These are phyloP conservation scores for Syngnathus scovelli DNA, from an alignment of 2,113 vertebrate species.

Conservation along the genomic window DNA sequence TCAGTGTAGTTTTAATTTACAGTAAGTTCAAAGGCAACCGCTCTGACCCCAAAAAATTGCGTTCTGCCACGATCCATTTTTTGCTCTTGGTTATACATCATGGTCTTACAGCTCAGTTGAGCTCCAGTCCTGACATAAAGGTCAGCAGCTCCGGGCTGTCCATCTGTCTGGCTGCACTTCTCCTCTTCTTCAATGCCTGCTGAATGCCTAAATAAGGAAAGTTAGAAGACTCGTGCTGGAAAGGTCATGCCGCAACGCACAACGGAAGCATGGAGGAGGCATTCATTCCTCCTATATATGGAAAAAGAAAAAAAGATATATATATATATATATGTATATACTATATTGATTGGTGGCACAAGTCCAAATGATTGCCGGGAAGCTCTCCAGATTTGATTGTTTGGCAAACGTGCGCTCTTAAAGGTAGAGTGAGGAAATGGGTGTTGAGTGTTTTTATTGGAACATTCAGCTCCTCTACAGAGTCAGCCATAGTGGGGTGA, in stretches of 20 bases:
- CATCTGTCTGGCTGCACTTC: conserved; percentile 53
- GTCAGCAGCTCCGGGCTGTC: conserved; percentile 64
- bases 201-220: conserved; percentile 66
- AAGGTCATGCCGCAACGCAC: conserved; percentile 54
- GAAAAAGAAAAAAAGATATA: neutral
- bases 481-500: conserved; percentile 16
- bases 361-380: conserved; percentile 15
- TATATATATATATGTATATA: no score
- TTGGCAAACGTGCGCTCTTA: neutral
- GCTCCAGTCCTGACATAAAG: conserved; percentile 53
- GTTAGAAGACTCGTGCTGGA: conserved; percentile 50
- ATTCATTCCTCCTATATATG: neutral
- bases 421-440: conserved; percentile 1
- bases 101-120: conserved; percentile 48
- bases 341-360: neutral
- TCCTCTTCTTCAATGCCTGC: conserved; percentile 50
- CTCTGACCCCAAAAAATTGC: conserved; percentile 25
- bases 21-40: conserved; percentile 31
- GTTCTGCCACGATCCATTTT: conserved; percentile 23
- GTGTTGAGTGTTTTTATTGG: conserved; percentile 11
- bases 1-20: neutral
- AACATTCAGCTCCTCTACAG: conserved; percentile 19
- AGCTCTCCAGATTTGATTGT: conserved; percentile 26
- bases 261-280: conserved; percentile 26
- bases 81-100: neutral